Evolutionary conservation across 2,797 vertebrate species (phyloP).

Genomic region (Rhabdomys pumilio): DNA sequence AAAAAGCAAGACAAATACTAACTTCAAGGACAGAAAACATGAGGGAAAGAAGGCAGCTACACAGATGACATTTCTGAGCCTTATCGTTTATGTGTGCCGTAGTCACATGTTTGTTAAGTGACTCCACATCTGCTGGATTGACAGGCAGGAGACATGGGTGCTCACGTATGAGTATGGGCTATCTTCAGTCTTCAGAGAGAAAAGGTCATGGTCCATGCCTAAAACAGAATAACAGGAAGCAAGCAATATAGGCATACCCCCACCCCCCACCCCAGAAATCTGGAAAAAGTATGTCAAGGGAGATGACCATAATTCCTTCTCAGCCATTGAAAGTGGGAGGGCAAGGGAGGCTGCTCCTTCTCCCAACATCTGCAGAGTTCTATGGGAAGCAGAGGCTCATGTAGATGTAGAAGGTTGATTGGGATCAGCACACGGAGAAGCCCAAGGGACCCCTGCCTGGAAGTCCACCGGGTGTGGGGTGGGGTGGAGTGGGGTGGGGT

Average conservation of each 20-base stretch:
- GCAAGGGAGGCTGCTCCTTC: background rate
- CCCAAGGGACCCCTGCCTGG: background rate
- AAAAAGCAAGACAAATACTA: constrained; percentile 1
- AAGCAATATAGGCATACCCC: background rate
- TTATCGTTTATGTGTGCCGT: background rate
- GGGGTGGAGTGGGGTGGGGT: background rate
- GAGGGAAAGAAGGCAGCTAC: background rate
- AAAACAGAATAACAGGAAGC: background rate
- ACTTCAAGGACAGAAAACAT: background rate
- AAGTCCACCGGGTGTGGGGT: background rate
- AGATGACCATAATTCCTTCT: background rate
- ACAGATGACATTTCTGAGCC: background rate
- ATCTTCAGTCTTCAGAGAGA: background rate
- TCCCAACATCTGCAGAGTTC: background rate
- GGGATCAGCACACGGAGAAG: background rate
- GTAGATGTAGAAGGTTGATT: too few species aligned
- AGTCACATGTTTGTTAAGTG: background rate
- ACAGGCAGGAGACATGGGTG: background rate
- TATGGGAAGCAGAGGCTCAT: background rate
- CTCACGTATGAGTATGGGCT: background rate
- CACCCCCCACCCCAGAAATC: background rate
- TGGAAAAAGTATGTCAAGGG: background rate
- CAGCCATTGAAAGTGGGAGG: background rate
- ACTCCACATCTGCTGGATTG: background rate
- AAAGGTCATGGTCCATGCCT: background rate